Evolutionary conservation across 2,113 vertebrate genomes (phyloP).

Genomic region (Furnarius figulus): DNA sequence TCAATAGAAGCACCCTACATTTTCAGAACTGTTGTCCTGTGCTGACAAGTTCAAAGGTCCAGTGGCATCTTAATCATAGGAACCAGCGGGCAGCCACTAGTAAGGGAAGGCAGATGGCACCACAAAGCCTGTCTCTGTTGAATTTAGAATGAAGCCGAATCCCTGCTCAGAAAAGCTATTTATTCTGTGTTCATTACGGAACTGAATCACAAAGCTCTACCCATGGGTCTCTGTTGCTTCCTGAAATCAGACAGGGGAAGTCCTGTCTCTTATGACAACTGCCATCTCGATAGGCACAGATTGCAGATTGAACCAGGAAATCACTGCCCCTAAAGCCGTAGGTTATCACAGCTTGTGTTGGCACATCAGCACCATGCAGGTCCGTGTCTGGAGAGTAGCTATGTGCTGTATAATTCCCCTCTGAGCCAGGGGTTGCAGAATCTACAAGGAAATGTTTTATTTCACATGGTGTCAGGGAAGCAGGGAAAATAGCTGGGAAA

Average conservation of each 20-base stretch:
- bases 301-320: not conserved
- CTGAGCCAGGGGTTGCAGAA: not conserved
- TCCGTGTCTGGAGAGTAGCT: fast-evolving
- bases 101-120: not conserved
- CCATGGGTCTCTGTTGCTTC: not conserved
- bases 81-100: not conserved
- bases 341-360: not conserved
- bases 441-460: not conserved
- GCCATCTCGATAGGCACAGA: not conserved
- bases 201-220: not conserved
- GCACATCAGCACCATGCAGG: fast-evolving
- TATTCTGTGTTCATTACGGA: not conserved
- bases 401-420: fast-evolving
- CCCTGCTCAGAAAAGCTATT: not conserved
- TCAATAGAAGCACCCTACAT: fast-evolving
- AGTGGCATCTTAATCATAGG: not conserved
- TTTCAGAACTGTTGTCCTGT: not conserved
- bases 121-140: not conserved
- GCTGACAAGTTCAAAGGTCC: not conserved
- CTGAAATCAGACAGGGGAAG: not conserved
- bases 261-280: not conserved
- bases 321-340: not conserved
- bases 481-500: not conserved
- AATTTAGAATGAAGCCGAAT: fast-evolving
- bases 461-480: not conserved